A percentile compares a stretch with the other conserved stretches of the same genome.
Evolutionary conservation across 2,113 vertebrate genomes (phyloP).

Genomic region (Prunella fulvescens): DNA sequence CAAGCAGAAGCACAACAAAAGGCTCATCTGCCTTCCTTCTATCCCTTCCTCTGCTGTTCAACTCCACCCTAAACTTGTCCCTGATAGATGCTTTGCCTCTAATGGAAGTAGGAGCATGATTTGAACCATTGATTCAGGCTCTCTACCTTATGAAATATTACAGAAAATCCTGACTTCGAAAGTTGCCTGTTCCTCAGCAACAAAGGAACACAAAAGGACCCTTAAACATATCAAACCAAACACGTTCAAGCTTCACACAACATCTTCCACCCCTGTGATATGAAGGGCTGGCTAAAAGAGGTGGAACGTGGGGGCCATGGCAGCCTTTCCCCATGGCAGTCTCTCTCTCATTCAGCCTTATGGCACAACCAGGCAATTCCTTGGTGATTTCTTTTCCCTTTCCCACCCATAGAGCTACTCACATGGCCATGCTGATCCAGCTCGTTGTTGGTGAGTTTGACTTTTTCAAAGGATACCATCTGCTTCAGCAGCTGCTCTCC

Average conservation of each 20-base stretch:
- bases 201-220: background rate
- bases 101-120: background rate
- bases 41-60: background rate
- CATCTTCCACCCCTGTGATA: background rate
- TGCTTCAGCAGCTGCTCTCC: conserved; percentile 97
- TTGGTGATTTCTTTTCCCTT: background rate
- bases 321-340: background rate
- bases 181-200: background rate
- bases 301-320: accelerated
- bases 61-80: background rate
- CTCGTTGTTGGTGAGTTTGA: conserved; percentile 98
- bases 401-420: conserved; percentile 53
- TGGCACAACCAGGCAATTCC: background rate
- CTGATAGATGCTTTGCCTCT: background rate
- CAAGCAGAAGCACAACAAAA: background rate
- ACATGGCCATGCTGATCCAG: conserved; percentile 97
- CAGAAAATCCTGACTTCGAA: background rate
- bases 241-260: accelerated
- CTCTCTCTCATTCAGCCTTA: background rate
- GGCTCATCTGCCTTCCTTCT: background rate
- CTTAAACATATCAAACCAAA: background rate
- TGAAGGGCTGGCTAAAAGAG: background rate
- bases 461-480: conserved; percentile 99
- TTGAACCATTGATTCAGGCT: background rate
- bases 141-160: background rate